Base-by-base conservation (phyloP, 2,888 invertebrate species). In the Galerucella pusilla region DNA sequence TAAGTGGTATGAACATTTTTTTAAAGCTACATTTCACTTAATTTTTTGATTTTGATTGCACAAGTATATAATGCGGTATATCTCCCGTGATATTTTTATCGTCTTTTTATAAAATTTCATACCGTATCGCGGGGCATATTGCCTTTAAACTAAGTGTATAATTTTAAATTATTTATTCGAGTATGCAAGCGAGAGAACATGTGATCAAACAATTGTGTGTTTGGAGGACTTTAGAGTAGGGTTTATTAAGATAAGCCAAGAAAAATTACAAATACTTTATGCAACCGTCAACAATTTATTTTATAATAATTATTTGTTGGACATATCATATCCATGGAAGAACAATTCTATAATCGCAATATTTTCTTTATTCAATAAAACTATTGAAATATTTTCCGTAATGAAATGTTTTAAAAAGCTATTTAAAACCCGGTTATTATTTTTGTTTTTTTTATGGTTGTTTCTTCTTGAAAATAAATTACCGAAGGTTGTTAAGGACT, bases 141-240 rank as follows among this genome's bases (percentile, higher is more conserved):
- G 73, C 78, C 73, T 74, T 64, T 71, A 76, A 79, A 68, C 54
- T 79, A 79, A 78, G 77, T 79, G 79, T 79, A 77, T 78, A 73
- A 77, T 79, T 79, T 80, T 81, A 81, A 81, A 80, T 82, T 82
- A 84, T 82, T 83, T 83, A 84, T 84, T 82, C 76, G 77, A 81
- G 81, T 79, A 79, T 78, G 78, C 80, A 81, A 77, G 79, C 75
- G 78, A 69, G 75, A 46, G 64, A 66, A 71, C 65, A 65, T 76
- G 66, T n/a, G 72, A 72, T 60, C 67, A 72, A 71, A 60, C 64
- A 74, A 76, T 68, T 66, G 73, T 67, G 69, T 67, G 75, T 52
- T 54, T 67, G 72, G 11, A 46, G 61, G 75, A 71, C 76, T 75
- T 60, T 59, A 66, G 71, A 73, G 79, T 72, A 75, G 78, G 78